These are phyloP conservation scores for Neopelma chrysocephalum DNA, from an alignment of 2,797 vertebrate genomes.

Conservation along the genomic window DNA sequence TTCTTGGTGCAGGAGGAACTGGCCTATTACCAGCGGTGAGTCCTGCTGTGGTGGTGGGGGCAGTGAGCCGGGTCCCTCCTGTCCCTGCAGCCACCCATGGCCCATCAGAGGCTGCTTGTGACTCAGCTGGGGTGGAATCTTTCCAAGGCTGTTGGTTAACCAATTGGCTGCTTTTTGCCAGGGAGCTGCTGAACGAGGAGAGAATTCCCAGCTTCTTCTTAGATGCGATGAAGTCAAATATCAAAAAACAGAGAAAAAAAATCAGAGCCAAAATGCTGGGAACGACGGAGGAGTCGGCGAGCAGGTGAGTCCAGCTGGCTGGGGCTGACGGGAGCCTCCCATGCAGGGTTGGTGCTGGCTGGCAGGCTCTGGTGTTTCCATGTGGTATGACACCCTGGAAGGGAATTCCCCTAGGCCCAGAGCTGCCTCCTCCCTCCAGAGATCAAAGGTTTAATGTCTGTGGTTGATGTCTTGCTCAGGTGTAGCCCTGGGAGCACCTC, in stretches of 20 bases:
- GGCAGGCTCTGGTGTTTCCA: not conserved
- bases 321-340: not conserved
- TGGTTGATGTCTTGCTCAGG: not conserved
- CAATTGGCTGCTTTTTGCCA: slow-evolving; percentile 45
- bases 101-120: not conserved
- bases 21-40: slow-evolving; percentile 92
- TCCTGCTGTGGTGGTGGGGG: accelerated
- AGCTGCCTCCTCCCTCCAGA: not conserved
- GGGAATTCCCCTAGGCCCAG: not conserved
- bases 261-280: slow-evolving; percentile 98
- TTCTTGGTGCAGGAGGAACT: slow-evolving; percentile 96
- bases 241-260: slow-evolving; percentile 87
- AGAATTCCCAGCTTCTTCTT: slow-evolving; percentile 87
- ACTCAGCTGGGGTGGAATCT: accelerated
- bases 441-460: not conserved
- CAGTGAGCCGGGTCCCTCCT: not conserved
- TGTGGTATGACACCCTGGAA: not conserved
- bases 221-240: slow-evolving; percentile 85
- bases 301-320: slow-evolving; percentile 79
- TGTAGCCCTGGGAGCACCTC: not conserved
- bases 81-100: not conserved
- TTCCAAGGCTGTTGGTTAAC: not conserved
- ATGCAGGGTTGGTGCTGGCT: not conserved
- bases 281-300: slow-evolving; percentile 79
- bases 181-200: slow-evolving; percentile 91